Evolutionary conservation across 2,888 invertebrate species (phyloP), one percentile per base, ranked within the genome.

Genomic region (Drosophila gaucha): DNA sequence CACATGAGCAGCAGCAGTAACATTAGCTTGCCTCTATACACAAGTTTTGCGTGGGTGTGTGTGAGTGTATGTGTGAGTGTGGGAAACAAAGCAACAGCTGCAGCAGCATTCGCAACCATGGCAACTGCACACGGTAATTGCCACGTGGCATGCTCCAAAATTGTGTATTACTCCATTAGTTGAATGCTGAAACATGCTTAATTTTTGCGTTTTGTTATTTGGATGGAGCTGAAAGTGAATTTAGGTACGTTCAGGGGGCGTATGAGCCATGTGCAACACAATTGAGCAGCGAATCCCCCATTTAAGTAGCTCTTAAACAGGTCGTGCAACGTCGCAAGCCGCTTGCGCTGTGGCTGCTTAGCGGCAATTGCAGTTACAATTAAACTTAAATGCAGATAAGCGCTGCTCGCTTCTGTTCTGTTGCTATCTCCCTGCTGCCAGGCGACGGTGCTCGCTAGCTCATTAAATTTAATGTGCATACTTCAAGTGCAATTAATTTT

Each of bases 381-480:
- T 86, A 86, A 83, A 66, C 63, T 75, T 86, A 86, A 82, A 86
- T 82, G 78, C 78, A 86, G 78, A 65, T 75, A 75, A 82, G 82
- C 68, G 60, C 58, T 44, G 54, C 57, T 64, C 6, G 18, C 14
- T 3, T 22, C 6, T 39, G 33, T 20, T 14, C 26, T 3, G 44
- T 12, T 38, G 22, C 35, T 35, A 12, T 50, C 26, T 22, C 39
- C 31, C 24, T 8, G 1, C 10, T 18, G 67, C 38, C 52, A 36
- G 39, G 43, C 59, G 59, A 35, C 33, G 44, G 67, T 64, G 43
- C 31, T 59, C 54, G 60, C 22, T 28, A 80, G 83, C 82, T 83
- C 82, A 86, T 83, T 83, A 83, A 75, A 73, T 86, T 86, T 80
- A 86, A 86, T 83, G 82, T 73, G 73, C 80, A 82, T 80, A 82